Conservation (phyloP, 2,797 vertebrate genomes). For the Acomys russatus region DNA sequence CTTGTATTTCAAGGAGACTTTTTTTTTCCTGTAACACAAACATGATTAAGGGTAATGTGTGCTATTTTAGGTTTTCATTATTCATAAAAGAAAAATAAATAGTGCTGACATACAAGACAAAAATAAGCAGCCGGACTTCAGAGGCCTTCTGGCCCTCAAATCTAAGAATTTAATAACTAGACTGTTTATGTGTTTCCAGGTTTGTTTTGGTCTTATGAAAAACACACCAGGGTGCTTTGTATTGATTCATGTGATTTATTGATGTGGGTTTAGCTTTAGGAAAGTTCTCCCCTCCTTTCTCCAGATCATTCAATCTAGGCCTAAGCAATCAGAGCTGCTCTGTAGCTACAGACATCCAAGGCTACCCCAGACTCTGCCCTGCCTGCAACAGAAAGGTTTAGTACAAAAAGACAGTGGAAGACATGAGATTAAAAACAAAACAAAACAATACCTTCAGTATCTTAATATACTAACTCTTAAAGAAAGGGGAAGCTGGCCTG, state of each 20-base stretch:
- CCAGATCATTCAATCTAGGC: neutral
- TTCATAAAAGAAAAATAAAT: constrained; percentile 76
- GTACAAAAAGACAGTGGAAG: neutral
- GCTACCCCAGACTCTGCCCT: neutral
- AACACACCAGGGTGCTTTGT: neutral
- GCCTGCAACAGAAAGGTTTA: neutral
- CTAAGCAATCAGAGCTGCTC: neutral
- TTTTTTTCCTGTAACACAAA: constrained; percentile 50
- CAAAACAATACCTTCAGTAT: neutral
- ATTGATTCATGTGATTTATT: constrained; percentile 30
- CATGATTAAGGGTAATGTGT: constrained; percentile 74
- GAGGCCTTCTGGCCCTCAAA: constrained; percentile 46
- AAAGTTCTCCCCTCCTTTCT: neutral
- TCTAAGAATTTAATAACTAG: constrained; percentile 55
- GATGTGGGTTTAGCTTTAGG: neutral
- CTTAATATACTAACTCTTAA: neutral
- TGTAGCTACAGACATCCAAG: neutral
- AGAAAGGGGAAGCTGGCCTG: neutral
- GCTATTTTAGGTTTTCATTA: constrained; percentile 76
- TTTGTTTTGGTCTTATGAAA: constrained; percentile 57
- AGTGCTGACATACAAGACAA: constrained; percentile 64
- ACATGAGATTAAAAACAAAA: neutral
- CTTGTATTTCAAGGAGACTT: constrained; percentile 75
- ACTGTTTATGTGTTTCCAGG: constrained; percentile 43
- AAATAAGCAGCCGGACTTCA: constrained; percentile 37